Conservation (phyloP, 2,797 vertebrate species). For the Pseudochaenichthys georgianus region DNA sequence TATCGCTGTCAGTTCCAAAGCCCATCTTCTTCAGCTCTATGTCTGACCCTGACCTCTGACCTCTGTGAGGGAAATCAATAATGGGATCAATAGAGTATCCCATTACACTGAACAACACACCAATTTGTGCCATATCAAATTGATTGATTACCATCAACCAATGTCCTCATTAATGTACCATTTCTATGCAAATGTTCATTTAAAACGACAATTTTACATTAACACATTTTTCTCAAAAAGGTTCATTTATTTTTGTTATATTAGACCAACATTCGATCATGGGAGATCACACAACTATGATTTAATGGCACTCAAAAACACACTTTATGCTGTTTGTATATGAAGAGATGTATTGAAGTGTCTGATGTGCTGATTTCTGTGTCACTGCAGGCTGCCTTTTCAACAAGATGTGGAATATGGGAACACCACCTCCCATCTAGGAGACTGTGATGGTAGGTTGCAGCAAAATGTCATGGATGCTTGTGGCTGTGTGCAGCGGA, state of each 20-base stretch:
- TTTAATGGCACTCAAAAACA: background rate
- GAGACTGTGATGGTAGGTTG: constrained; percentile 94
- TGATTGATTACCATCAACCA: constrained; percentile 29
- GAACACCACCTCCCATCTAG: constrained; percentile 91
- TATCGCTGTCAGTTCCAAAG: background rate
- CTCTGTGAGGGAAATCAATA: constrained; percentile 58
- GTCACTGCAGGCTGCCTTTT: constrained; percentile 86
- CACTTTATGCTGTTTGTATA: background rate
- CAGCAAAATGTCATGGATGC: constrained; percentile 66
- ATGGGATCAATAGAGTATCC: constrained; percentile 52
- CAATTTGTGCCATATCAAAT: constrained; percentile 36
- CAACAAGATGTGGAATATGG: constrained; percentile 93
- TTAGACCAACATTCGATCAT: background rate
- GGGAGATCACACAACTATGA: background rate
- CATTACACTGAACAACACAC: constrained; percentile 51
- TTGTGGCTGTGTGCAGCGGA: constrained; percentile 23
- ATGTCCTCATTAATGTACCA: constrained; percentile 13
- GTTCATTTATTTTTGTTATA: background rate
- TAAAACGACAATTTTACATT: background rate
- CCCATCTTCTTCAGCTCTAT: constrained; percentile 21
- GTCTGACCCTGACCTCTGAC: constrained; percentile 54
- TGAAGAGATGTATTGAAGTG: background rate
- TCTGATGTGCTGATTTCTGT: constrained; percentile 35
- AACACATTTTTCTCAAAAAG: constrained; percentile 2
- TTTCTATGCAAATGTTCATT: background rate